Conservation (phyloP, 2,113 vertebrate species). For the Aix galericulata region DNA sequence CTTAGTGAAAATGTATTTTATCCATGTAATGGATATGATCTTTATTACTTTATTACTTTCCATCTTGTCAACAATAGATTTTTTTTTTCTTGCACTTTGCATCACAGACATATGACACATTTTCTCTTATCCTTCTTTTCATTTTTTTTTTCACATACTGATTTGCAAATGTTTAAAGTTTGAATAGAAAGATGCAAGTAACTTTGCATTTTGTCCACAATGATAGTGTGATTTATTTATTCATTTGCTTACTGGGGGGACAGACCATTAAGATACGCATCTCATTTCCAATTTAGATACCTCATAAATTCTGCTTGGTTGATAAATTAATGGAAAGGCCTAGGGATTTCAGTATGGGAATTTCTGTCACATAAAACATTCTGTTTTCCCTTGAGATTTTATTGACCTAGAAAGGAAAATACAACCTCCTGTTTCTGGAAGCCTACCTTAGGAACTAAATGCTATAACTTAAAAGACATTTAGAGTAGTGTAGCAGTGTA, state of each 20-base stretch:
- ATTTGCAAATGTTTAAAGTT: neutral
- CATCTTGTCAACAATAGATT: neutral
- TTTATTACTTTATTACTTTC: neutral
- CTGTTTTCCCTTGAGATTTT: neutral
- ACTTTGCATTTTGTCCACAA: slow-evolving; percentile 31
- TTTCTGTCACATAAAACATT: slow-evolving; percentile 1
- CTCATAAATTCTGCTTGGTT: slow-evolving; percentile 19
- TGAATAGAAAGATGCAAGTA: neutral
- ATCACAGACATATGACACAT: neutral
- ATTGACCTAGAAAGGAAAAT: slow-evolving; percentile 24
- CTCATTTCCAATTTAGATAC: slow-evolving; percentile 46
- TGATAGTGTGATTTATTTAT: neutral
- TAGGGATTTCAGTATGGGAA: neutral
- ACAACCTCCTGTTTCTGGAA: neutral
- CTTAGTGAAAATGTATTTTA: neutral
- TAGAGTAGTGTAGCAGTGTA: neutral
- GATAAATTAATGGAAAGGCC: slow-evolving; percentile 4
- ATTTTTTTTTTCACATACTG: neutral
- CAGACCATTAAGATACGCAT: neutral
- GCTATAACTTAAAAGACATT: slow-evolving; percentile 21
- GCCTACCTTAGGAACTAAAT: neutral
- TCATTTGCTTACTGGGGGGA: neutral
- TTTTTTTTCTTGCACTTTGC: neutral
- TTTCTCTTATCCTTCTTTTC: neutral
- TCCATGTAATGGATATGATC: neutral